phyloP scores from a whole-genome alignment of 1,140 invertebrate genomes.

The Zeugodacus cucurbitae region DNA sequence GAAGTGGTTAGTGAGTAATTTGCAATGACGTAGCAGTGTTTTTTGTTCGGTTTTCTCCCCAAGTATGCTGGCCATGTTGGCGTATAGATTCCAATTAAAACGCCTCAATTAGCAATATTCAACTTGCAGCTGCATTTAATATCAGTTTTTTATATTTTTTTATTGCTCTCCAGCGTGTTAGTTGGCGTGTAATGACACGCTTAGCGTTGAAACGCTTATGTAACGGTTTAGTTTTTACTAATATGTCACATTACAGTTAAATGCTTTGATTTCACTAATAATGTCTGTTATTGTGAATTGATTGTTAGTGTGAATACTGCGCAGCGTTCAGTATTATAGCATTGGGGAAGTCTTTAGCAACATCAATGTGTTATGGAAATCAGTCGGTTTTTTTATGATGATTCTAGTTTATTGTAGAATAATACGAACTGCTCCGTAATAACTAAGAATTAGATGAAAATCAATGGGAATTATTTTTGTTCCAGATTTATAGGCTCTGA shows the following conservation, averaged over 20 bases:
- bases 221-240: neutral
- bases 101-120: neutral
- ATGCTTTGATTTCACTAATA: neutral
- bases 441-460: too few relatives aligned
- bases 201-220: neutral
- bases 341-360: too few relatives aligned
- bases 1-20: conserved; percentile 1
- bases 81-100: conserved; percentile 1
- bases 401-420: too few relatives aligned
- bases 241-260: neutral
- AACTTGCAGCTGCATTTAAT: neutral
- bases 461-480: too few relatives aligned
- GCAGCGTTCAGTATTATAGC: neutral
- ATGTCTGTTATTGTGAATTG: neutral
- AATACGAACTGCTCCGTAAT: too few relatives aligned
- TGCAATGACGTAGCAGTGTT: neutral
- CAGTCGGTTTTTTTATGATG: too few relatives aligned
- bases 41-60: neutral
- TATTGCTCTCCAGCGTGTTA: neutral
- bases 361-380: too few relatives aligned
- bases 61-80: neutral
- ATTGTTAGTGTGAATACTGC: neutral
- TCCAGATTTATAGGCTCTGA: too few relatives aligned
- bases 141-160: too few relatives aligned
- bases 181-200: neutral